These are phyloP conservation scores for Camptogramma bilineatum DNA, from an alignment of 2,888 invertebrate species.

Conservation along the genomic window DNA sequence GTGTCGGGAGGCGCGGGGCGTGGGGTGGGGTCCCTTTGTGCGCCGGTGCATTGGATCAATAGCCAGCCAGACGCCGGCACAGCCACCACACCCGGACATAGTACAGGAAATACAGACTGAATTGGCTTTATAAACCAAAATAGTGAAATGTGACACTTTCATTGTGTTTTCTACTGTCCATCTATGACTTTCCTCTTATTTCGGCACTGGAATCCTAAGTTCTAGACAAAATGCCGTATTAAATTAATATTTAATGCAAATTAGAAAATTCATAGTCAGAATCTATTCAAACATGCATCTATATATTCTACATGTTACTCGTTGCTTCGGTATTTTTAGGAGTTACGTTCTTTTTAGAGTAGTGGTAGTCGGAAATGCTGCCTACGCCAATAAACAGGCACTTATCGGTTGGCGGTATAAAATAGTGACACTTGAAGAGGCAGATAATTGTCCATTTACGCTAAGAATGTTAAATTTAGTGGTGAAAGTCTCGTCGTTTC, in stretches of 20 bases:
- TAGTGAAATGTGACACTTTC: neutral
- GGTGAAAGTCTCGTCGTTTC: neutral
- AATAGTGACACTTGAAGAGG: neutral
- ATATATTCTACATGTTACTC: no score
- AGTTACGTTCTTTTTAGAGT: no score
- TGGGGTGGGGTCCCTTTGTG: constrained; percentile 53
- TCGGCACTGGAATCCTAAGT: neutral
- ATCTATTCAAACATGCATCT: no score
- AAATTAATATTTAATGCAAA: no score
- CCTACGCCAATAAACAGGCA: neutral
- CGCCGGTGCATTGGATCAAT: constrained; percentile 68
- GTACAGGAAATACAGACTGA: constrained; percentile 9
- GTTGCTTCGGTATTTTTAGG: no score
- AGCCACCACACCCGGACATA: constrained; percentile 33
- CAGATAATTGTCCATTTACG: neutral
- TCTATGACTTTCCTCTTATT: neutral
- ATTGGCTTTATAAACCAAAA: neutral
- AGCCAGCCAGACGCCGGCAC: constrained; percentile 48
- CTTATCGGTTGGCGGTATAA: neutral
- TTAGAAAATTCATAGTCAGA: no score
- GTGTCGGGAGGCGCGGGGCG: constrained; percentile 33
- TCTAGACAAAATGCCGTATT: neutral
- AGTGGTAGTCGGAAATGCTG: neutral
- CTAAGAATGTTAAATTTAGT: neutral
- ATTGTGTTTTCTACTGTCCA: neutral